Conservation (phyloP, 2,113 vertebrate species). For the Rhipidura dahli region DNA sequence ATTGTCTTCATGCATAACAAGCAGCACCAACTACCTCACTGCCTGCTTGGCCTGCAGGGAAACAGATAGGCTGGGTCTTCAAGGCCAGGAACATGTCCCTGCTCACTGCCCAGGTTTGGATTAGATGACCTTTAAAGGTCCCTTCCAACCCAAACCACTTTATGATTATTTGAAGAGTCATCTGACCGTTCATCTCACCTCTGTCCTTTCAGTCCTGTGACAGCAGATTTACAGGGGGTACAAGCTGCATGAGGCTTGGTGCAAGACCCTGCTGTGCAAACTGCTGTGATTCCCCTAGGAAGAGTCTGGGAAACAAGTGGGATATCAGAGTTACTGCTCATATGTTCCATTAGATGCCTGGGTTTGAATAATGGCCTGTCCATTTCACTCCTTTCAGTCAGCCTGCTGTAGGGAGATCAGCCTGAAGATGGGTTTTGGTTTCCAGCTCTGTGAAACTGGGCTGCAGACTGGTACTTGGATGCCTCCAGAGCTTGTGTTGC, state of each 20-base stretch:
- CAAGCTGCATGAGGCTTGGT: neutral
- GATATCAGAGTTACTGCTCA: neutral
- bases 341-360: neutral
- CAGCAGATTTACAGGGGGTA: neutral
- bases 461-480: neutral
- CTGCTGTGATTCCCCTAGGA: neutral
- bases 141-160: neutral
- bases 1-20: neutral
- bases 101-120: neutral
- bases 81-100: neutral
- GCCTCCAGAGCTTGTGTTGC: neutral
- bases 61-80: neutral
- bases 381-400: neutral
- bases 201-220: neutral
- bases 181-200: fast-evolving
- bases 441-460: neutral
- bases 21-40: neutral
- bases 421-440: neutral
- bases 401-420: neutral
- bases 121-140: neutral
- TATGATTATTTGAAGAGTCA: neutral
- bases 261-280: neutral
- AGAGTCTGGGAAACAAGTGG: neutral
- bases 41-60: neutral
- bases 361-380: neutral